A percentile compares a stretch with the other conserved stretches of the same genome.
phyloP scores from a whole-genome alignment of 2,888 invertebrate species.

The Crocallis elinguaria region DNA sequence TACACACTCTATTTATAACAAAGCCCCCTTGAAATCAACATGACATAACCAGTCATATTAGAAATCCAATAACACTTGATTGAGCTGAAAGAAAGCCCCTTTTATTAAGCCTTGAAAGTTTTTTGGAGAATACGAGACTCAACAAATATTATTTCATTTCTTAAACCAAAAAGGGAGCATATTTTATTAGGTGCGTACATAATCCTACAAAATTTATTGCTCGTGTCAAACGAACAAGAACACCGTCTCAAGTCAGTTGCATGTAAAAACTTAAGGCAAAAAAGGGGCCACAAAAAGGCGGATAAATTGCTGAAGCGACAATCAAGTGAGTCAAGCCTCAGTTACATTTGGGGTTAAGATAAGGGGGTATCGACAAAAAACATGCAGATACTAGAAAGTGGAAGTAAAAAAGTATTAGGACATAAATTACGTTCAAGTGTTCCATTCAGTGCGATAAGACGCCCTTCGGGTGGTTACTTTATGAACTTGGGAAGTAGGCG shows the following conservation, averaged over 20 bases:
- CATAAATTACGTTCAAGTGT: slow-evolving; percentile 79
- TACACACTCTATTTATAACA: too few species aligned
- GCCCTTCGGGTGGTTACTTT: slow-evolving; percentile 57
- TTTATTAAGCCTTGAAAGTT: slow-evolving; percentile 27
- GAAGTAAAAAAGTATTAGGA: slow-evolving; percentile 52
- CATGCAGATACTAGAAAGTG: slow-evolving; percentile 46
- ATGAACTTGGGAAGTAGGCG: slow-evolving; percentile 53
- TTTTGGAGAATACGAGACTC: slow-evolving; percentile 26
- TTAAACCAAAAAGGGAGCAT: slow-evolving; percentile 35
- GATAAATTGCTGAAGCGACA: slow-evolving; percentile 48
- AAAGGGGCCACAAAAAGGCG: slow-evolving; percentile 46
- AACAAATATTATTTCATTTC: slow-evolving; percentile 29
- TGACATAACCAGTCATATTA: not conserved
- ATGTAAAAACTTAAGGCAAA: slow-evolving; percentile 41
- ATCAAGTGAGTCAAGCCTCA: slow-evolving; percentile 30
- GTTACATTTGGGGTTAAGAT: slow-evolving; percentile 42
- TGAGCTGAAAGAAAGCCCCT: slow-evolving; percentile 17
- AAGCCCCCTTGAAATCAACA: too few species aligned
- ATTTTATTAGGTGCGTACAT: slow-evolving; percentile 45
- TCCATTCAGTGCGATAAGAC: slow-evolving; percentile 71
- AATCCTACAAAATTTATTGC: slow-evolving; percentile 48
- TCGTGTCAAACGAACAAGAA: slow-evolving; percentile 39
- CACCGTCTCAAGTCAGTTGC: slow-evolving; percentile 23
- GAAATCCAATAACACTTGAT: slow-evolving; percentile 18
- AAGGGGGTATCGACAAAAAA: slow-evolving; percentile 52